Evolutionary conservation across 1,140 invertebrate species (phyloP), one percentile per base, ranked within the genome.

Genomic region (Elysia chlorotica): DNA sequence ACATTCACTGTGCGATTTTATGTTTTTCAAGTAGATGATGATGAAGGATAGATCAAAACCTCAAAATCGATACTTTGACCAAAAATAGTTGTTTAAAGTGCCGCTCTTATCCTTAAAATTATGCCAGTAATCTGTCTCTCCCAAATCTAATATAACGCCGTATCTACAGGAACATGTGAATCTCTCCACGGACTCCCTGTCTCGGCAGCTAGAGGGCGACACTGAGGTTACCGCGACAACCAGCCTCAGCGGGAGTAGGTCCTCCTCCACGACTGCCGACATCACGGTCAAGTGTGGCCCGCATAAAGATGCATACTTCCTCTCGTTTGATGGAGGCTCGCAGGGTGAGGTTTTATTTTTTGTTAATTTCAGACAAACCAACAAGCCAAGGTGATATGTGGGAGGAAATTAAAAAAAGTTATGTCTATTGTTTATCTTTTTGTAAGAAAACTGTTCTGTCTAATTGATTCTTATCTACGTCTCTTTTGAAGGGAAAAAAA

Each of bases 261-360:
- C 69, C n/a, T 66, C 62, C 28, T 66, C 72, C 25, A 71, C 57
- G 10, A 71, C 69, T 30, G 76, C 77, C 14, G 79, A 81, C 61
- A 63, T 83, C 2, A 75, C 76, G 38, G 74, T 85, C 1, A 73
- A 82, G 68, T 85, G 83, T 63, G 77, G 78, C 48, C 80, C 81
- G 0, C 75, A 79, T 23, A 85, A 85, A 67, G 83, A 85, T 38
- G 81, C 81, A 10, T 85, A 85, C 63, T 82, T 82, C 62, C 71
- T 85, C 31, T 85, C 83, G 0, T 85, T 85, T 77, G 79, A 80
- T 74, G 81, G 80, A 2, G 63, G 62, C 1, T 83, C 81, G 2
- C 76, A 81, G 59, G 78, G 78, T 65, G 71, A 73, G 23, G 67
- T 71, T 38, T 21, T 21, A 30, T 41, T 38, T n/a, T n/a, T n/a